Percentiles rank a stretch among this genome's conserved stretches.
Evolutionary conservation across 2,797 vertebrate species (phyloP).

Genomic region (Eptatretus atami): DNA sequence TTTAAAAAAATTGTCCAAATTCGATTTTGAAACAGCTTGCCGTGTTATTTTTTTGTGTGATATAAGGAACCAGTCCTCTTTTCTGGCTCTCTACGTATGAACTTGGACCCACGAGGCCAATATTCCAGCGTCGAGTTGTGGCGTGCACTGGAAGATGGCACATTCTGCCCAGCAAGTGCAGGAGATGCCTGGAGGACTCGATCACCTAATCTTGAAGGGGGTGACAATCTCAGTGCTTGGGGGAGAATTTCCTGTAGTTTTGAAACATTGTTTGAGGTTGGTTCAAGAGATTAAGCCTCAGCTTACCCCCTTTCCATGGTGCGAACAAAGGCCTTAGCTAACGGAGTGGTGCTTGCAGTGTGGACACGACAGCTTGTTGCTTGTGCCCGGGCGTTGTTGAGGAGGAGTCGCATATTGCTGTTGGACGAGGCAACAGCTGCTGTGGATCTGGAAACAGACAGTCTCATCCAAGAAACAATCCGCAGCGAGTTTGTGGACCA

Average conservation of each 20-base stretch:
- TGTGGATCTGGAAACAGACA: conserved; percentile 16
- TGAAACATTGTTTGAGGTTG: too few relatives aligned
- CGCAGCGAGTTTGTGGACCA: conserved; percentile 15
- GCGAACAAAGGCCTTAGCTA: too few relatives aligned
- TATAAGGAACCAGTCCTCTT: conserved; percentile 61
- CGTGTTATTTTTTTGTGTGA: too few relatives aligned
- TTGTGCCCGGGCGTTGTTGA: conserved; percentile 17
- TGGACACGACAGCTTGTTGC: conserved; percentile 19
- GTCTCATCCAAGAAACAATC: conserved; percentile 15
- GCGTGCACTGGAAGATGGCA: conserved; percentile 42
- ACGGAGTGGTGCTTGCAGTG: conserved; percentile 9
- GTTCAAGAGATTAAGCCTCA: too few relatives aligned
- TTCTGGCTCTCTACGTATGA: conserved; percentile 54
- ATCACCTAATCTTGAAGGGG: conserved; percentile 40
- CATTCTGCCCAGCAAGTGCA: conserved; percentile 36
- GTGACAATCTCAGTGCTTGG: conserved; percentile 49
- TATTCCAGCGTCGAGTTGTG: conserved; percentile 47
- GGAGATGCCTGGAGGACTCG: conserved; percentile 20
- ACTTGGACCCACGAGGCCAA: conserved; percentile 56
- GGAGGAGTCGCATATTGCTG: conserved; percentile 17
- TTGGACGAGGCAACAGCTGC: conserved; percentile 18
- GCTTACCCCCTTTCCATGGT: too few relatives aligned
- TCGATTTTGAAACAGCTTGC: too few relatives aligned
- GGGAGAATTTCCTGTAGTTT: too few relatives aligned
- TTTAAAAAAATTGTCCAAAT: too few relatives aligned